Evolutionary conservation across 1,140 invertebrate species (phyloP), one percentile per base, ranked within the genome.

Genomic region (Drosophila ambigua): DNA sequence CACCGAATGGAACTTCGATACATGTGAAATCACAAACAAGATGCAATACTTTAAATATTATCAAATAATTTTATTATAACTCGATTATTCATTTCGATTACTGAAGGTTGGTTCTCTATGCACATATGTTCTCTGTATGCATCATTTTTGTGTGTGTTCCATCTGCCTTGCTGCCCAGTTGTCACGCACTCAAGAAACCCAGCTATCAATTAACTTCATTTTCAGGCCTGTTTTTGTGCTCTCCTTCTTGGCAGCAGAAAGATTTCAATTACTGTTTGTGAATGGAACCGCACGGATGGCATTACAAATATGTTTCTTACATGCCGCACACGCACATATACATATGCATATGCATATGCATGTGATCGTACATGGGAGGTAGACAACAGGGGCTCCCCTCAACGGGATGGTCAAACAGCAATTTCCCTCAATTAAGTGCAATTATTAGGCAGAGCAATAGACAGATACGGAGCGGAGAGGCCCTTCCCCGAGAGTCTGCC

Each of bases 341-440:
- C 23, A 28, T 5, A 7, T 28, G 7, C 5, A 7, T 0, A 2
- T 6, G 0, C 7, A 28, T 28, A 7, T 28, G 26, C 0, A 5
- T 6, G 26, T 7, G 26, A 20, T 20, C 31, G 9, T 9, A 11
- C 9, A 9, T 31, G 20, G 49, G 35, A 48, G 63, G 26, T 2
- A 39, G 11, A 16, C 20, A 26, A 46, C 55, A 67, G 76, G 57
- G 51, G 57, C 61, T 65, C 66, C 16, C 46, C 69, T 53, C 45
- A 55, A 72, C 60, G 77, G 74, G 46, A 49, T 71, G 67, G 53
- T 43, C 77, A 81, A 80, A 71, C 58, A 72, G 66, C 74, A 87
- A 85, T 85, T 84, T 84, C 52, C 60, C 58, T 77, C 77, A 84
- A 85, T 85, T 87, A 85, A 82, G 59, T 78, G 77, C 82, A 80